Conservation (phyloP, 2,113 vertebrate species). For the Lutjanus erythropterus region DNA sequence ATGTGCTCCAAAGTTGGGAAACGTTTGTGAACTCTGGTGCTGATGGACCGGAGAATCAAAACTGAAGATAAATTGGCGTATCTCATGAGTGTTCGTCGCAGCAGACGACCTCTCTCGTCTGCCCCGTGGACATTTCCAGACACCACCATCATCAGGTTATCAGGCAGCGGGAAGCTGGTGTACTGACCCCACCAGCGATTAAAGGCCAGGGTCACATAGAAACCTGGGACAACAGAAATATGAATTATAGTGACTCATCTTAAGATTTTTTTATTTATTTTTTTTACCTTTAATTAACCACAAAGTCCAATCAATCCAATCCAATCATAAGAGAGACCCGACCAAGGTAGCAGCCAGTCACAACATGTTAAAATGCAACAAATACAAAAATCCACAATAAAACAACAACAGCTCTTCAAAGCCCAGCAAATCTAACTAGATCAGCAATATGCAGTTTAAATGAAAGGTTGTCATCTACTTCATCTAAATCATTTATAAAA, state of each 20-base stretch:
- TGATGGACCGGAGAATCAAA: slow-evolving; percentile 91
- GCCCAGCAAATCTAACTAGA: no score
- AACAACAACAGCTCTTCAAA: no score
- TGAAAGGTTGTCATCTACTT: no score
- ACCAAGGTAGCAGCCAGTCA: no score
- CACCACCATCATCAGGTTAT: slow-evolving; percentile 93
- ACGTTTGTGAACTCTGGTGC: slow-evolving; percentile 89
- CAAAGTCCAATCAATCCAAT: no score
- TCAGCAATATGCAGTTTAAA: no score
- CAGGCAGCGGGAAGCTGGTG: slow-evolving; percentile 92
- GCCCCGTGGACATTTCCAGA: slow-evolving; percentile 90
- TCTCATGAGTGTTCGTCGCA: slow-evolving; percentile 89
- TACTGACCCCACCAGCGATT: slow-evolving; percentile 95
- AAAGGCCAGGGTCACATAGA: slow-evolving; percentile 91
- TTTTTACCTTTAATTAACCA: no score
- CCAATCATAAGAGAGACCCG: no score
- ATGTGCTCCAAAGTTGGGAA: slow-evolving; percentile 91
- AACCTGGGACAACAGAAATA: slow-evolving; percentile 78
- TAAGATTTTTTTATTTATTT: background rate
- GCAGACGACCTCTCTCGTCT: slow-evolving; percentile 89
- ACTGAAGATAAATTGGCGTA: slow-evolving; percentile 91
- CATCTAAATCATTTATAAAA: no score
- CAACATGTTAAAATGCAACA: no score
- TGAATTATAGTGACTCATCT: background rate
- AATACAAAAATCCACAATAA: no score